phyloP scores from a whole-genome alignment of 2,113 vertebrate genomes.

The Sander lucioperca region DNA sequence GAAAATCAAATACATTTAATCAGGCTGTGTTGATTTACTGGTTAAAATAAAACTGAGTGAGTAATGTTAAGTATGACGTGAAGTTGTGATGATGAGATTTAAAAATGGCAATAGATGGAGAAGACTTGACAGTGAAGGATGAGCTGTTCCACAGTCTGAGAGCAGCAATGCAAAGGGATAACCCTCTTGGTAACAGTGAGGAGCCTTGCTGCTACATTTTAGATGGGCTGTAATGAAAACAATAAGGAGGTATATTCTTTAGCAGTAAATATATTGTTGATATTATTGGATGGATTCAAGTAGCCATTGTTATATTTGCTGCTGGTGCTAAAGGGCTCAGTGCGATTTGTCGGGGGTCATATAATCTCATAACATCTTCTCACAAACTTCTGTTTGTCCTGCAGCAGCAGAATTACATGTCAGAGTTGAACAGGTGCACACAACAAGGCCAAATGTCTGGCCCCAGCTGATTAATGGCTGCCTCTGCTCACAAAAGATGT shows the following conservation, averaged over 20 bases:
- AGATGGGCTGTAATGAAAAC: background rate
- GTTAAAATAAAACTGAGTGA: background rate
- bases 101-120: background rate
- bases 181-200: background rate
- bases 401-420: constrained; percentile 54
- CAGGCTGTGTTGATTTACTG: no score
- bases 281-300: constrained; percentile 20
- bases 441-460: constrained; percentile 40
- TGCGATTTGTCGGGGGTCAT: constrained; percentile 49
- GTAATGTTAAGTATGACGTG: background rate
- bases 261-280: background rate
- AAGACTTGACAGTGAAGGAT: background rate
- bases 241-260: background rate
- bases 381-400: constrained; percentile 65
- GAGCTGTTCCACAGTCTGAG: background rate
- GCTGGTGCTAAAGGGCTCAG: constrained; percentile 16
- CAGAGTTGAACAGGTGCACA: constrained; percentile 42
- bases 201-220: background rate
- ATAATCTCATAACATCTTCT: constrained; percentile 55
- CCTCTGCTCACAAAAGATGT: constrained; percentile 25
- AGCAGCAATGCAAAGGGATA: background rate
- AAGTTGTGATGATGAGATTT: background rate
- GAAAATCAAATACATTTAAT: background rate
- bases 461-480: constrained; percentile 16
- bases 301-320: constrained; percentile 32